These are phyloP conservation scores for Platycheirus rosarum DNA, from an alignment of 2,888 invertebrate genomes.

Conservation along the genomic window DNA sequence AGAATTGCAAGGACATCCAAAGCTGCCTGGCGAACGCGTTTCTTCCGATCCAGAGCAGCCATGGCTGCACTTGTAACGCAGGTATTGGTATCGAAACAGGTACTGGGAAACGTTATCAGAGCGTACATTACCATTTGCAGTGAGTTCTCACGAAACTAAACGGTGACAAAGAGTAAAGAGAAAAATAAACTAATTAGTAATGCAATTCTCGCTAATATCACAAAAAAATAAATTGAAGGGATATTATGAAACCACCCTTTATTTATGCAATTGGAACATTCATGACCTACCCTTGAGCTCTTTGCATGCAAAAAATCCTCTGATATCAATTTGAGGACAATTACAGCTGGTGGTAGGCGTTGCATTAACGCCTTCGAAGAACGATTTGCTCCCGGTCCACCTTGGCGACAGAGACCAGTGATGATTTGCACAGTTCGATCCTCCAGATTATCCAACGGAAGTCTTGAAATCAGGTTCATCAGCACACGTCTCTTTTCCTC, in stretches of 20 bases:
- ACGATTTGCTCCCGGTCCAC: conserved; percentile 82
- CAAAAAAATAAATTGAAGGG: conserved; percentile 16
- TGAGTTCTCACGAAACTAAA: conserved; percentile 88
- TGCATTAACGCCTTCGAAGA: conserved; percentile 83
- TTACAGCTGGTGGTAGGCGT: conserved; percentile 82
- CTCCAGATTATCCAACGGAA: conserved; percentile 82
- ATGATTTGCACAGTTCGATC: conserved; percentile 81
- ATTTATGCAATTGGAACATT: conserved; percentile 71
- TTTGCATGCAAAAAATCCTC: conserved; percentile 82
- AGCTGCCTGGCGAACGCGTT: conserved; percentile 89
- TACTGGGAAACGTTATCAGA: conserved; percentile 90
- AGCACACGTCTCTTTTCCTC: conserved; percentile 81
- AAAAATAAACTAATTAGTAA: conserved; percentile 58
- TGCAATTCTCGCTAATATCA: conserved; percentile 1
- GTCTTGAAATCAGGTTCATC: conserved; percentile 81
- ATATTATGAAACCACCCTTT: conserved; percentile 30
- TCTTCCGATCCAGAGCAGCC: conserved; percentile 85
- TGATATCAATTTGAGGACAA: conserved; percentile 82
- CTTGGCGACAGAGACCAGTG: conserved; percentile 82
- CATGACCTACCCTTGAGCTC: conserved; percentile 81
- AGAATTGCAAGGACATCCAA: conserved; percentile 91
- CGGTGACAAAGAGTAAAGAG: neutral
- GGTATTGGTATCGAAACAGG: conserved; percentile 86
- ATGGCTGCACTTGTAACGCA: conserved; percentile 81
- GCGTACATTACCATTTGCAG: conserved; percentile 90